A percentile compares a stretch with the other conserved stretches of the same genome.
phyloP scores from a whole-genome alignment of 2,113 vertebrate genomes.

The Antechinus flavipes region DNA sequence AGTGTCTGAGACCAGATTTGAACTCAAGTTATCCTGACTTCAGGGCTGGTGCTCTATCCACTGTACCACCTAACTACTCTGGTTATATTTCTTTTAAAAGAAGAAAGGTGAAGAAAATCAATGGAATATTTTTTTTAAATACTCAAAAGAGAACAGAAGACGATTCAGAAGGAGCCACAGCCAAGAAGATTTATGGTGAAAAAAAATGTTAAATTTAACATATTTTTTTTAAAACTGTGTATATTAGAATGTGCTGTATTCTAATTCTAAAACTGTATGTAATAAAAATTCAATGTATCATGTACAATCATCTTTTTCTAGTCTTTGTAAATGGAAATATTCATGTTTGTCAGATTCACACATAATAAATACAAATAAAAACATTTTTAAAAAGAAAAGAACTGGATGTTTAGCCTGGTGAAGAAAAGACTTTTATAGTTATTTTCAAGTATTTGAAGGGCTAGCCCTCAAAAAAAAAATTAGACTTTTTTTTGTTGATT shows the following conservation, averaged over 20 bases:
- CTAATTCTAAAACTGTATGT: neutral
- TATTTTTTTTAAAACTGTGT: neutral
- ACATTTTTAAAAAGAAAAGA: neutral
- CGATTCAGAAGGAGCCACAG: neutral
- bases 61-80: no score
- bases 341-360: neutral
- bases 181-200: neutral
- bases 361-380: neutral
- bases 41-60: no score
- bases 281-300: neutral
- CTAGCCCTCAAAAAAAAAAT: neutral
- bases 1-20: no score
- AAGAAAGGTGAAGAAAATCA: neutral
- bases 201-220: neutral
- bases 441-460: neutral
- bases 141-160: neutral
- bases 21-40: no score
- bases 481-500: neutral
- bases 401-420: neutral
- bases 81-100: neutral
- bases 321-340: neutral
- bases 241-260: neutral
- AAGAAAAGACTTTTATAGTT: neutral
- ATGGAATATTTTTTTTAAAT: neutral
- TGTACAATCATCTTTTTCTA: neutral